Evolutionary conservation across 1,140 invertebrate species (phyloP), one percentile per base, ranked within the genome.

Genomic region (Psix sp.): DNA sequence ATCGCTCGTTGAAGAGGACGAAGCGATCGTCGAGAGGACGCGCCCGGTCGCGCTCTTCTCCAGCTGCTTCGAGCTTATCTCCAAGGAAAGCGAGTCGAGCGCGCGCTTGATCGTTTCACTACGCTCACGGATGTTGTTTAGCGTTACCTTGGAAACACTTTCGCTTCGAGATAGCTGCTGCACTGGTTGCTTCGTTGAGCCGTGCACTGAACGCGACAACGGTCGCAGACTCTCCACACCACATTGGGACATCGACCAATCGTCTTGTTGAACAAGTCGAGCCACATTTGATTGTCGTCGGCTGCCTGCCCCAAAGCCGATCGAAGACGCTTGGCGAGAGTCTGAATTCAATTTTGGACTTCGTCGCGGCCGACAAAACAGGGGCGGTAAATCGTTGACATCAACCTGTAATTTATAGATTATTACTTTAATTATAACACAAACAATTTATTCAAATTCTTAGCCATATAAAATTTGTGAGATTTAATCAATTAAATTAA

Each of bases 281-380:
- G 56, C 70, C 3, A 90, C 88, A 71, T 84, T 89, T 0, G 90
- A 91, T 46, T 90, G 89, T 11, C 90, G 83, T 13, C 90, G 80
- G 71, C 88, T 89, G 6, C 86, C 87, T 0, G 86, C 80, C 0
- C 87, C 86, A 24, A 87, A 81, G 13, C 84, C 87, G 31, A 84
- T 70, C 4, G 86, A 77, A n/a, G 86, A 89, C 14, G 91, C 89
- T 74, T 94, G 92, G 14, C 93, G 86, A 0, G 92, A 93, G 39
- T 93, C 92, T 0, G 88, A 85, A 57, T 92, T 91, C 10, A 94
- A 78, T 73, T 94, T 92, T 0, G 93, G 94, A 82, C 93, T 94
- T 43, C 91, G 89, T 0, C 92, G 88, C n/a, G 93, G 93, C 6
- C 93, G 88, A 73, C 93, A 93, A 77, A 95, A 95, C 14, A 95